Base-by-base conservation (phyloP, 2,888 invertebrate species). In the Limnephilus auricula region DNA sequence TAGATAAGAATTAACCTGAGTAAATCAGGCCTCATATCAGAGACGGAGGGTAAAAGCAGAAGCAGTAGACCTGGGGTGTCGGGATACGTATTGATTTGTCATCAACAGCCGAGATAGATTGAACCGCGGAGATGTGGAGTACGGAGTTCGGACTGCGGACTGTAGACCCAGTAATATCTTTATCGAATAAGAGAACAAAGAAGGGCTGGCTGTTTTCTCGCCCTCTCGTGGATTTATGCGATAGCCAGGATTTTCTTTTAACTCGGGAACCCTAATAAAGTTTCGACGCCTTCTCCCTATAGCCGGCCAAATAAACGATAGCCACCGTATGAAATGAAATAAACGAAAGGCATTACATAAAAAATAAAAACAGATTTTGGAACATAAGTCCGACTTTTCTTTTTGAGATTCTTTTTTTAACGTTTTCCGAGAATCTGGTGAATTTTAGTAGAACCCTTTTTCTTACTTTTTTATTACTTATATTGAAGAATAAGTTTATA, bases 131-230 rank as follows among this genome's bases (percentile, higher is more conserved):
- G 65, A 15, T 89, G n/a, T 86, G 85, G 79, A 79, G 85, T 79
- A 0, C 80, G 84, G 83, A 79, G 12, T 89, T 12, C 86, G 85
- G 84, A 79, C 89, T 45, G 80, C 37, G 65, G 65, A 65, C 65
- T 65, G 65, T n/a, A 5, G 65, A 34, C 79, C 79, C 50, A 79
- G 89, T 91, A 92, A 92, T 92, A 92, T 93, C 92, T 92, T 90
- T 92, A 92, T 93, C 91, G 92, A 93, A 93, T 93, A 90, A 92
- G 91, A 90, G 92, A 93, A 93, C 92, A 92, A 92, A 92, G 92
- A 88, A 85, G 84, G 40, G 92, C 80, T 82, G 82, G 89, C 84
- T 91, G 89, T 88, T 92, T 91, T 78, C 92, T 80, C 90, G 88
- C 91, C 93, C 91, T 91, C 91, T 91, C 90, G 90, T 89, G 93